Evolutionary conservation across 2,888 invertebrate genomes (phyloP).

Genomic region (Caenorhabditis sinica): DNA sequence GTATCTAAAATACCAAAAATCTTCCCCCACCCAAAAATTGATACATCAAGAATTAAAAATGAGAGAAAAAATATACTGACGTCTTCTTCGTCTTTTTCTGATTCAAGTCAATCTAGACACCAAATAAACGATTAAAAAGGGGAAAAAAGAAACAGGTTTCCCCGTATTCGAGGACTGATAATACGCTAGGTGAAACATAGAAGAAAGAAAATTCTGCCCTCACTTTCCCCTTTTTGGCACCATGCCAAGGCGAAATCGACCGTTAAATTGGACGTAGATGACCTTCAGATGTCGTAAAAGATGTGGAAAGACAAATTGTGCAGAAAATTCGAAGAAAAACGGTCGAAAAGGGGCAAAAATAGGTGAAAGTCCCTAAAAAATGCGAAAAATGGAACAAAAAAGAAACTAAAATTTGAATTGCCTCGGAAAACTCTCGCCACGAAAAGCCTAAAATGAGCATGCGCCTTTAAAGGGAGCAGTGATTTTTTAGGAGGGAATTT

Average conservation of each 20-base stretch:
- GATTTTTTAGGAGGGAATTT: neutral
- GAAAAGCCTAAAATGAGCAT: neutral
- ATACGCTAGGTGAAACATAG: too few relatives aligned
- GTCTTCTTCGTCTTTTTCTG: neutral
- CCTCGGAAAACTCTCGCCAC: neutral
- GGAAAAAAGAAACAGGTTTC: conserved; percentile 33
- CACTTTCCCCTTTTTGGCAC: conserved; percentile 1
- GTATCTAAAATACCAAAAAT: neutral
- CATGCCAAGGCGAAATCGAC: neutral
- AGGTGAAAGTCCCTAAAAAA: neutral
- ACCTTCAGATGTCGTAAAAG: neutral
- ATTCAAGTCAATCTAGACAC: too few relatives aligned
- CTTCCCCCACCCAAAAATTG: neutral
- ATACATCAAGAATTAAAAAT: too few relatives aligned
- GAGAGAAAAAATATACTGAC: neutral
- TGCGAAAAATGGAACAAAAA: neutral
- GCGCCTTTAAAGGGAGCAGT: neutral
- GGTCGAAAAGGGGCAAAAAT: neutral
- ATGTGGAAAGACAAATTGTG: neutral
- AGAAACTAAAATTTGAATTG: conserved; percentile 1
- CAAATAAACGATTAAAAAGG: conserved; percentile 2
- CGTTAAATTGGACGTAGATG: conserved; percentile 4
- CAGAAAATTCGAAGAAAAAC: neutral
- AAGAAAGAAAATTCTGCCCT: too few relatives aligned
- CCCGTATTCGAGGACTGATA: neutral